A percentile compares a stretch with the other conserved stretches of the same genome.
These are phyloP conservation scores for Anodontia alba DNA, from an alignment of 2,888 invertebrate species.

Conservation along the genomic window DNA sequence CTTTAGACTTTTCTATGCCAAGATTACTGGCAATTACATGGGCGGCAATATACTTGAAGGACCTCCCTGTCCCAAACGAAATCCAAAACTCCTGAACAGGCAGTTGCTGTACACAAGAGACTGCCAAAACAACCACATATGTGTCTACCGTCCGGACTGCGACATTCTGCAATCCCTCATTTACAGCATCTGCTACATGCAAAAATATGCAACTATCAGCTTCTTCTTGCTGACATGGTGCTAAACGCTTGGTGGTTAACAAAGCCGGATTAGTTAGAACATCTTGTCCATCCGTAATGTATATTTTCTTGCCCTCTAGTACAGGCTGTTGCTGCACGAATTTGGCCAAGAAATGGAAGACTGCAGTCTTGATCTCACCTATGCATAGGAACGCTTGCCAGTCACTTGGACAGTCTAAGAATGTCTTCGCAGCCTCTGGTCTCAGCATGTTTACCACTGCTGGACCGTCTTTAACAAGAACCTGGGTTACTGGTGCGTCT, in stretches of 20 bases:
- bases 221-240: conserved; percentile 53
- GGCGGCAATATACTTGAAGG: conserved; percentile 49
- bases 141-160: conserved; percentile 46
- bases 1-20: conserved; percentile 38
- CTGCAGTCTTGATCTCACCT: conserved; percentile 50
- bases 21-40: conserved; percentile 40
- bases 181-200: conserved; percentile 25
- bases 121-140: conserved; percentile 53
- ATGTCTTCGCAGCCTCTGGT: background rate
- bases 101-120: conserved; percentile 5
- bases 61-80: conserved; percentile 48
- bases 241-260: conserved; percentile 6
- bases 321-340: background rate
- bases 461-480: background rate
- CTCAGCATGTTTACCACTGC: background rate
- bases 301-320: background rate
- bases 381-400: conserved; percentile 48
- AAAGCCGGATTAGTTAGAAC: background rate
- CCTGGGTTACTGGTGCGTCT: background rate
- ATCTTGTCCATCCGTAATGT: background rate
- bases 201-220: conserved; percentile 49
- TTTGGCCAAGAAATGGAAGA: conserved; percentile 54
- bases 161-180: conserved; percentile 24
- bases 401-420: conserved; percentile 33
- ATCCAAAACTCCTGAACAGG: conserved; percentile 40